These are phyloP conservation scores for Cancer borealis DNA, from an alignment of 2,888 invertebrate genomes.

Conservation along the genomic window DNA sequence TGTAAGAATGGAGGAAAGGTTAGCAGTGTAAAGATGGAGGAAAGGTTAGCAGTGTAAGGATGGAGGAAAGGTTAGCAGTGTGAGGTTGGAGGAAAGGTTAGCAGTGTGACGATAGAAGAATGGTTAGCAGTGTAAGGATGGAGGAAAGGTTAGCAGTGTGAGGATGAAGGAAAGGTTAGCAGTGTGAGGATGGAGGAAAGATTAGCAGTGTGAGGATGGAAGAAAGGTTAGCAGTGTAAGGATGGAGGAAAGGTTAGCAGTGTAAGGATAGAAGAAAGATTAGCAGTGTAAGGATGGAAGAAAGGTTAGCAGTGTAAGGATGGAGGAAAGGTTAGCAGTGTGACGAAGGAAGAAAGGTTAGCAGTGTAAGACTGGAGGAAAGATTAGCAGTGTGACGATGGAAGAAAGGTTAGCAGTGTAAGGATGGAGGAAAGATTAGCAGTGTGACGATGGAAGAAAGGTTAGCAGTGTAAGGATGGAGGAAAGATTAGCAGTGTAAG, in stretches of 20 bases:
- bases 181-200: no score
- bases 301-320: not conserved
- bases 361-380: not conserved
- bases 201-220: not conserved
- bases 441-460: not conserved
- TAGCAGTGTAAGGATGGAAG: no score
- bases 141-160: not conserved
- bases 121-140: not conserved
- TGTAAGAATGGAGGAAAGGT: not conserved
- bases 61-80: not conserved
- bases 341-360: no score
- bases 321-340: no score
- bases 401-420: conserved; percentile 32
- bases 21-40: not conserved
- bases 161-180: not conserved
- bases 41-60: no score
- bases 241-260: not conserved
- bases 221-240: not conserved
- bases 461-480: not conserved
- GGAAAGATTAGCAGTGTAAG: not conserved
- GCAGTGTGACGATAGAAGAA: no score
- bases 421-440: no score
- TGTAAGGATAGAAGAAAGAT: not conserved
- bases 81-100: not conserved
- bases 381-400: not conserved